Conservation (phyloP, 1,140 invertebrate species). For the Cardiocondyla obscurior region DNA sequence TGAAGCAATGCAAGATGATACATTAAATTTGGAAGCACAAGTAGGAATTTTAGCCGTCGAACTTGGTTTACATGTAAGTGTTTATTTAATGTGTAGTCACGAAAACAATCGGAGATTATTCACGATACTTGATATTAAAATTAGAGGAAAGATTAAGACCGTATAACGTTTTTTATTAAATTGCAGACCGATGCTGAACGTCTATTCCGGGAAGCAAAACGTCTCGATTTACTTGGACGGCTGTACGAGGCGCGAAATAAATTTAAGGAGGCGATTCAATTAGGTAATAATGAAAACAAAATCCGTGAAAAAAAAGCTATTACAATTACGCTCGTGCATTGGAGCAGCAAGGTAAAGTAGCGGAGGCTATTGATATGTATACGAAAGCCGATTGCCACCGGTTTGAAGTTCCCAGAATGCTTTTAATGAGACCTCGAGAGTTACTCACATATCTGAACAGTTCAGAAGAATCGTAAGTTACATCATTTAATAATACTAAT, state of each 20-base stretch:
- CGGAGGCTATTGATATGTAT: conserved; percentile 89
- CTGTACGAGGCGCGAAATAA: conserved; percentile 90
- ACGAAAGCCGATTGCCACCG: conserved; percentile 93
- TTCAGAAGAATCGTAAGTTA: conserved; percentile 90
- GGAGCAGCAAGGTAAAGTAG: conserved; percentile 89
- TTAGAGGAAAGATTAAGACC: too few relatives aligned
- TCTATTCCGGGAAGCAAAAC: conserved; percentile 90
- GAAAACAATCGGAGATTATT: too few relatives aligned
- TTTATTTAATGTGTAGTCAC: too few relatives aligned
- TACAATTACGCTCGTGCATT: conserved; percentile 92
- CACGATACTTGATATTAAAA: too few relatives aligned
- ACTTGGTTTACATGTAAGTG: conserved; percentile 91
- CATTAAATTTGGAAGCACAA: conserved; percentile 90
- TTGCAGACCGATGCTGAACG: conserved; percentile 94
- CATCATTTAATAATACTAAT: background rate
- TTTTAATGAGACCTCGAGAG: conserved; percentile 89
- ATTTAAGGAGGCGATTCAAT: conserved; percentile 90
- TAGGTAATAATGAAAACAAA: conserved; percentile 91
- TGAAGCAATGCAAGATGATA: conserved; percentile 89
- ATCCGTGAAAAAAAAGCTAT: conserved; percentile 95
- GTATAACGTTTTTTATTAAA: background rate
- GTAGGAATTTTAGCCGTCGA: conserved; percentile 95
- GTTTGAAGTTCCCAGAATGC: conserved; percentile 96
- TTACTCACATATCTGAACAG: conserved; percentile 90
- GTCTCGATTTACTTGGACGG: conserved; percentile 94